phyloP scores from a whole-genome alignment of 2,888 invertebrate species.

The Papilio protenor region DNA sequence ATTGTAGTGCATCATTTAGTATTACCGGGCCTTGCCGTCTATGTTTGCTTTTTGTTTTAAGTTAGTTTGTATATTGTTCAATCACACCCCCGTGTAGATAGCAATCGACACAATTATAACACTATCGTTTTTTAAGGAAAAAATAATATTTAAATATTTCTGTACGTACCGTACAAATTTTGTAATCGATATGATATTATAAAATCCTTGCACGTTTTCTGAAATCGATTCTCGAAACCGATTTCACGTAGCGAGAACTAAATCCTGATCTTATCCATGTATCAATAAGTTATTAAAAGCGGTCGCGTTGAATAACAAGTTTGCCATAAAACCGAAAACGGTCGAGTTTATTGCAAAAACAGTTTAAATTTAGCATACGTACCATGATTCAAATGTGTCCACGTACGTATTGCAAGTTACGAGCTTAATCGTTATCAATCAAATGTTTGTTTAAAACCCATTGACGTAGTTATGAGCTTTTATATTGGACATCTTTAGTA shows the following conservation, averaged over 20 bases:
- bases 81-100: no score
- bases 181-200: not conserved
- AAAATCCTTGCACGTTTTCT: conserved; percentile 31
- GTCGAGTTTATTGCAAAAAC: not conserved
- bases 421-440: no score
- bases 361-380: not conserved
- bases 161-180: not conserved
- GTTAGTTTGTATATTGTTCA: no score
- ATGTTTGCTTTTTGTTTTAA: not conserved
- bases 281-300: conserved; percentile 34
- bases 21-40: not conserved
- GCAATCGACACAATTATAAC: no score
- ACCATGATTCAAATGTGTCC: no score
- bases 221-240: conserved; percentile 34
- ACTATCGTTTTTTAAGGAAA: not conserved
- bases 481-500: no score
- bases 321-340: conserved; percentile 32
- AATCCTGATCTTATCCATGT: conserved; percentile 34
- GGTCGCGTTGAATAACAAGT: conserved; percentile 24
- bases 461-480: no score
- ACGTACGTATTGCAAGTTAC: no score
- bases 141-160: not conserved
- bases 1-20: not conserved
- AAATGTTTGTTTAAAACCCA: no score
- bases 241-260: conserved; percentile 26